Conservation (phyloP, 2,113 vertebrate species). For the Mus musculus region GRCm39 chr13:11650501-11651000, state of each 20-base stretch:
- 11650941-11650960: background rate
- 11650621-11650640: background rate
- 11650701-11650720: background rate
- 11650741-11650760: background rate
- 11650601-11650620: background rate
- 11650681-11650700: background rate
- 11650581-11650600: background rate
- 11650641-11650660: background rate
- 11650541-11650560: background rate
- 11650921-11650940: background rate
- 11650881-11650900: background rate
- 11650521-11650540: background rate
- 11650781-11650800: background rate
- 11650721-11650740: background rate
- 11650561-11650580: background rate
- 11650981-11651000: background rate
- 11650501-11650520: background rate
- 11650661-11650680: conserved; percentile 22
- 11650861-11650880: background rate
- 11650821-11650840: background rate
- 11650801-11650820: background rate
- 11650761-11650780: background rate
- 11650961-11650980: background rate
- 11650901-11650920: background rate
- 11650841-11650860: background rate